A percentile compares a stretch with the other conserved stretches of the same genome.
Evolutionary conservation across 2,797 vertebrate genomes (phyloP).

Genomic region (Phrynocephalus guinanensis): DNA sequence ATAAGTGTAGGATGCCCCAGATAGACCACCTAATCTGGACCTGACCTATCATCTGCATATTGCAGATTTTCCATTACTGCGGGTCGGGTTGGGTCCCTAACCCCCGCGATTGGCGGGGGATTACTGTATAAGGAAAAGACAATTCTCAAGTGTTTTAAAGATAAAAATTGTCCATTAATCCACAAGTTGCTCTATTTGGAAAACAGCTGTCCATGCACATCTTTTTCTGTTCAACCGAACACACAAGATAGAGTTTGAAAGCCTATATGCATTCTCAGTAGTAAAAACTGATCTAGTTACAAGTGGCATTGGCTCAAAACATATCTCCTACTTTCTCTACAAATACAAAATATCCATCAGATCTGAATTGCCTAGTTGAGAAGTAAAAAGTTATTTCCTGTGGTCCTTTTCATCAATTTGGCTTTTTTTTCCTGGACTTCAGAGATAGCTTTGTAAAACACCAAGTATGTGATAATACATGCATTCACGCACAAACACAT

Average conservation of each 20-base stretch:
- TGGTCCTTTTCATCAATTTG: background rate
- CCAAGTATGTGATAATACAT: background rate
- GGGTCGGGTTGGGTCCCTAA: too few relatives aligned
- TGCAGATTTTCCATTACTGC: too few relatives aligned
- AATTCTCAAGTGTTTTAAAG: background rate
- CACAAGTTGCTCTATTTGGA: too few relatives aligned
- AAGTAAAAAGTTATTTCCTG: background rate
- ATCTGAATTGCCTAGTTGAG: too few relatives aligned
- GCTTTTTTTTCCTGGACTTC: too few relatives aligned
- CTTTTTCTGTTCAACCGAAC: background rate
- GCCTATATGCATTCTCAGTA: background rate
- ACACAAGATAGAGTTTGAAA: background rate
- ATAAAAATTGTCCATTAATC: background rate
- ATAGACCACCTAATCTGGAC: too few relatives aligned
- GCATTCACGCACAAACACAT: background rate
- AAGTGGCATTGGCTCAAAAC: background rate
- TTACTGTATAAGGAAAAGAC: background rate
- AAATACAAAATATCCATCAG: background rate
- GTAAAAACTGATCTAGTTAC: background rate
- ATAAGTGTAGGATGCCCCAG: too few relatives aligned
- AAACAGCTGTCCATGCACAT: too few relatives aligned
- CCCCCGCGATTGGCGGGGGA: too few relatives aligned
- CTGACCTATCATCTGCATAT: too few relatives aligned
- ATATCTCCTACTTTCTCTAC: background rate
- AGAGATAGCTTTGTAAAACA: too few relatives aligned